Percentiles rank a stretch among this genome's conserved stretches.
These are phyloP conservation scores for Etia nguti DNA, from an alignment of 2,113 vertebrate species.

Conservation along the genomic window DNA sequence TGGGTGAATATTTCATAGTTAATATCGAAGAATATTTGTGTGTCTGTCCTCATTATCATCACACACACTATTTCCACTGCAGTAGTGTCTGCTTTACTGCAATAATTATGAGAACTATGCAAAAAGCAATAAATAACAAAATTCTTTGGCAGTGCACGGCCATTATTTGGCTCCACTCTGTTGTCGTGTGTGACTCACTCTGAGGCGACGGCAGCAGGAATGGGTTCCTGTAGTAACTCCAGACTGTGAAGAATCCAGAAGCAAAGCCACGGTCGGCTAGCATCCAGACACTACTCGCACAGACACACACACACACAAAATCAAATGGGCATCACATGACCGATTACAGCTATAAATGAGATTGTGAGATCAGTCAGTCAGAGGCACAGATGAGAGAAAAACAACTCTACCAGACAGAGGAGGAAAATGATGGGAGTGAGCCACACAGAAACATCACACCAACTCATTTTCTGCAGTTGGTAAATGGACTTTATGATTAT, in stretches of 20 bases:
- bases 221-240: slow-evolving; percentile 87
- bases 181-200: slow-evolving; percentile 79
- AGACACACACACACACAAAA: background rate
- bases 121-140: background rate
- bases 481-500: background rate
- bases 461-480: background rate
- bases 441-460: background rate
- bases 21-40: background rate
- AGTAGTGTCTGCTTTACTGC: background rate
- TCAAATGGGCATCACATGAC: background rate
- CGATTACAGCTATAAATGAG: background rate
- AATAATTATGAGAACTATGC: background rate
- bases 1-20: background rate
- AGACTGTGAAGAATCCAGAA: slow-evolving; percentile 98
- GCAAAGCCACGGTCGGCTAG: slow-evolving; percentile 97
- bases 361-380: background rate
- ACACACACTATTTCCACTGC: background rate
- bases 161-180: background rate
- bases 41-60: background rate
- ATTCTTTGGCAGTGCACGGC: background rate
- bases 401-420: background rate
- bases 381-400: background rate
- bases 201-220: slow-evolving; percentile 80
- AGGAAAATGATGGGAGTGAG: background rate
- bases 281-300: slow-evolving; percentile 85